Percentiles rank a stretch among this genome's conserved stretches.
Evolutionary conservation across 2,113 vertebrate genomes (phyloP).

Genomic region (Xenopus laevis): DNA sequence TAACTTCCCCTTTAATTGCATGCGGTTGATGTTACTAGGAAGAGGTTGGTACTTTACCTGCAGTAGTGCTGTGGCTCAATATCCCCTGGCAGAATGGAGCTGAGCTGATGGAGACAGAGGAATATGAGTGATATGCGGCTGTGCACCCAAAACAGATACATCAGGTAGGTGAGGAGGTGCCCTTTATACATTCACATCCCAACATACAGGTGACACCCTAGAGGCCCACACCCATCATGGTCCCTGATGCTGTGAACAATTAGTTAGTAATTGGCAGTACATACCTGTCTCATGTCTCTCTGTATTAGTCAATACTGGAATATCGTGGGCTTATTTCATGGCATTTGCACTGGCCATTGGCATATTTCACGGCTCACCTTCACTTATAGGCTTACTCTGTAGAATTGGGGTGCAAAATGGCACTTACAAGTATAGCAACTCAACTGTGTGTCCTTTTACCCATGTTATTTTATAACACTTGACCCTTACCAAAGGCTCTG

Average conservation of each 20-base stretch:
- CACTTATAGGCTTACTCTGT: no score
- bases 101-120: background rate
- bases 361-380: no score
- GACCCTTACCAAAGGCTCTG: no score
- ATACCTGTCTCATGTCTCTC: background rate
- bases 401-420: no score
- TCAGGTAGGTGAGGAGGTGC: background rate
- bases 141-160: background rate
- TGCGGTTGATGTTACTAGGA: no score
- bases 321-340: background rate
- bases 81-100: background rate
- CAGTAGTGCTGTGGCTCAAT: background rate
- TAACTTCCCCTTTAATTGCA: no score
- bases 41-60: no score
- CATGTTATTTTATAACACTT: no score
- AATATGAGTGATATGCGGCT: background rate
- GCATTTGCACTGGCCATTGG: background rate
- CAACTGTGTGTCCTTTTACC: no score
- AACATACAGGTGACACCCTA: constrained; percentile 12
- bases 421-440: no score
- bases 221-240: background rate
- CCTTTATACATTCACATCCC: constrained; percentile 10
- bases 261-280: background rate
- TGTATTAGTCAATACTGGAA: background rate
- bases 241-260: background rate